Conservation (phyloP, 37 sponge, comb jelly and placozoan species). For the Tethya wilhelma region DNA sequence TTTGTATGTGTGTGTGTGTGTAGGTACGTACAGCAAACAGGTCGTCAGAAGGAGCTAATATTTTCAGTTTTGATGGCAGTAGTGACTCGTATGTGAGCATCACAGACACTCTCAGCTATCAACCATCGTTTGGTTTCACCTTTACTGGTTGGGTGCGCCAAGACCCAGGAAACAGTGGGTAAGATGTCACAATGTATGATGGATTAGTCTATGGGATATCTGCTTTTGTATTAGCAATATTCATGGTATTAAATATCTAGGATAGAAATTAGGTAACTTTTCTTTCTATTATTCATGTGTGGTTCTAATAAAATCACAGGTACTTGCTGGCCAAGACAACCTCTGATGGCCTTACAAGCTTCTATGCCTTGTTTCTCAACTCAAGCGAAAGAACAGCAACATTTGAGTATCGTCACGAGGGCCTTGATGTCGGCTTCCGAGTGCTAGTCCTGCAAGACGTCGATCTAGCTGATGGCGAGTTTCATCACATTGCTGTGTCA, state of each 20-base stretch:
- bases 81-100: conserved; percentile 35
- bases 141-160: conserved; percentile 68
- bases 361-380: conserved; percentile 50
- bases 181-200: not conserved
- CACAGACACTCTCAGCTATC: not conserved
- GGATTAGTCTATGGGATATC: not conserved
- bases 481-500: conserved; percentile 64
- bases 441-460: conserved; percentile 42
- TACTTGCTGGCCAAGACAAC: conserved; percentile 80
- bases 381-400: conserved; percentile 13
- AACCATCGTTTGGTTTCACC: conserved; percentile 60
- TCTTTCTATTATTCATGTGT: not conserved
- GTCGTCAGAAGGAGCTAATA: not conserved
- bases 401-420: conserved; percentile 67
- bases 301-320: conserved; percentile 11
- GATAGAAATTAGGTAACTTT: not conserved
- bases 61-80: conserved; percentile 53
- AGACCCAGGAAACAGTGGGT: conserved; percentile 64
- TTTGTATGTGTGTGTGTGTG: not conserved
- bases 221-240: not conserved
- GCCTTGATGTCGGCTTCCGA: conserved; percentile 52
- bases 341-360: conserved; percentile 39
- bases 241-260: not conserved
- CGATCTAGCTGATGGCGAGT: conserved; percentile 23
- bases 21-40: not conserved